These are phyloP conservation scores for rat (Rattus norvegicus) DNA, from an alignment of 2,113 vertebrate species.

Conservation along the genomic window GRCr8 NC_086027.1:1778001-1778500, in stretches of 20 bases:
- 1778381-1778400: neutral
- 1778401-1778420: neutral
- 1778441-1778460: neutral
- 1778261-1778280: neutral
- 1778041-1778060: neutral
- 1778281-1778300: neutral
- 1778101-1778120: neutral
- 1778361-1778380: too few relatives aligned
- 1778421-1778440: neutral
- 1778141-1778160: neutral
- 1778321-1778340: neutral
- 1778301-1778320: neutral
- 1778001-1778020: neutral
- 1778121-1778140: too few relatives aligned
- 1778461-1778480: neutral
- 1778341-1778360: neutral
- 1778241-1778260: neutral
- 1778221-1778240: neutral
- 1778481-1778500: neutral
- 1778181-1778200: neutral
- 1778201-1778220: neutral
- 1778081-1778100: neutral
- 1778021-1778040: too few relatives aligned
- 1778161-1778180: neutral
- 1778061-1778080: neutral